Percentiles rank a stretch among this genome's conserved stretches.
Evolutionary conservation across 2,888 invertebrate genomes (phyloP).

Genomic region (Acrobasis consociella): DNA sequence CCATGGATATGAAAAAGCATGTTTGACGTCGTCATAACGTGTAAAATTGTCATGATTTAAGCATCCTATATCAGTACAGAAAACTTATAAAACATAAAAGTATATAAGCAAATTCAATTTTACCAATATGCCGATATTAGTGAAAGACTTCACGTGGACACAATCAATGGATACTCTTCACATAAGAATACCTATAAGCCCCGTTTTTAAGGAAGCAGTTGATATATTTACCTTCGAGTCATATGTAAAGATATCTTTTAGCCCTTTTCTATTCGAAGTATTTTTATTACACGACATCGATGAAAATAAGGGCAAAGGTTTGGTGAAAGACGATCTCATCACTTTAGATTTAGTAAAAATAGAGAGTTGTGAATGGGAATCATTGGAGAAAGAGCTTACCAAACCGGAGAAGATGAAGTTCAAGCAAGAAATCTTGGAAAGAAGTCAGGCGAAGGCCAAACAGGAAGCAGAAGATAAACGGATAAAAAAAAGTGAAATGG

Average conservation of each 20-base stretch:
- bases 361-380: slow-evolving; percentile 80
- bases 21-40: too few species aligned
- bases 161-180: slow-evolving; percentile 85
- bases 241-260: slow-evolving; percentile 88
- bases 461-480: slow-evolving; percentile 77
- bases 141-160: slow-evolving; percentile 90
- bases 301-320: slow-evolving; percentile 85
- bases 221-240: slow-evolving; percentile 87
- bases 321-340: slow-evolving; percentile 83
- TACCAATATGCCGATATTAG: slow-evolving; percentile 85
- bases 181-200: slow-evolving; percentile 86
- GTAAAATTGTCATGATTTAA: too few species aligned
- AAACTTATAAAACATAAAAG: not conserved
- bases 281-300: slow-evolving; percentile 85
- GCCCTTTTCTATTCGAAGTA: slow-evolving; percentile 89
- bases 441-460: slow-evolving; percentile 80
- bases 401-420: slow-evolving; percentile 81
- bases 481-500: slow-evolving; percentile 79
- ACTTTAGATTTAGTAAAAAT: slow-evolving; percentile 86
- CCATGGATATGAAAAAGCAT: too few species aligned
- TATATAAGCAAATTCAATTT: not conserved
- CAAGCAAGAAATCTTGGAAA: slow-evolving; percentile 82
- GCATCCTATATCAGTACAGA: too few species aligned
- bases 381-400: slow-evolving; percentile 78
- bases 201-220: slow-evolving; percentile 84